Evolutionary conservation across 1,140 invertebrate genomes (phyloP), one percentile per base, ranked within the genome.

Genomic region (Plectus sambesii): DNA sequence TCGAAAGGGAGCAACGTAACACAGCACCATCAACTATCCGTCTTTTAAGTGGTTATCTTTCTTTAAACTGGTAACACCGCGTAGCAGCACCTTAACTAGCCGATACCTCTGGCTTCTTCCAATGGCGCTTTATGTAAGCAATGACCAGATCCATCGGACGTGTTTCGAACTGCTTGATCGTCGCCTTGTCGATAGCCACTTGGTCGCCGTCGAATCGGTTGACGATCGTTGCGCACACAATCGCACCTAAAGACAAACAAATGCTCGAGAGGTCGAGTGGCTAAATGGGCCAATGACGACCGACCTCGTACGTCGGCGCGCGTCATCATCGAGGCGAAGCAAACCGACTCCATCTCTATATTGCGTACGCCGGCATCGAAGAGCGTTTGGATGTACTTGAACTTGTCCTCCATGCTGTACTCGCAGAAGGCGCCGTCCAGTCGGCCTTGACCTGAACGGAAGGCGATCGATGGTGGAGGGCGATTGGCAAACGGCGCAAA

Each of bases 381-480:
- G 42, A 94, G 66, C 50, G 80, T 77, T 27, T 80, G 75, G 44
- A 97, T 72, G 63, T 87, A 97, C 12, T 81, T 79, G 76, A 88
- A 80, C 72, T 93, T 93, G 38, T 98, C 89, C 1, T 76, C 72
- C 68, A 87, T 82, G 1, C 77, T 81, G 71, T 86, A 94, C 48
- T 93, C 86, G 70, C 90, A 97, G 72, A 97, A 94, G 3, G 89
- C 88, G 1, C 93, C 93, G 70, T 98, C 92, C 48, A 94, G 70
- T 47, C 93, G 78, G 2, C 83, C 90, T 74, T 94, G 87, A 46
- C 71, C 73, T 73, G 33, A 25, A 58, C 47, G 42, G 5, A 15
- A 33, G 9, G n/a, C n/a, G n/a, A n/a, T n/a, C n/a, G n/a, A 24
- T 17, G 9, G 22, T 6, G n/a, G 41, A n/a, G 15, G n/a, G 23